Evolutionary conservation across 1,140 invertebrate genomes (phyloP).

Genomic region (Campoletis sonorensis): DNA sequence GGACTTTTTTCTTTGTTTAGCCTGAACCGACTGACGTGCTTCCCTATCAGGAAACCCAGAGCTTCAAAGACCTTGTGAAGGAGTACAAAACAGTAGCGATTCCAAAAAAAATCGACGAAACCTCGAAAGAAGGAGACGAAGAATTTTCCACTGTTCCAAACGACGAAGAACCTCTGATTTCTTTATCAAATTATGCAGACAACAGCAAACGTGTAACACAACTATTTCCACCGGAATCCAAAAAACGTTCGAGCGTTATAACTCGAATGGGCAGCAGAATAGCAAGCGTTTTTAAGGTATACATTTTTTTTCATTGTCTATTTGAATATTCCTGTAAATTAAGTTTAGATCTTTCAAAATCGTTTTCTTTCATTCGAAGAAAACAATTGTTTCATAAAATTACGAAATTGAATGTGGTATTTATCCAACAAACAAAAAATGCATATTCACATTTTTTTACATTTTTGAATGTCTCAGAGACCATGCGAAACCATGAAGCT

Average conservation of each 20-base stretch:
- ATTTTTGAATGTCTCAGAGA: too few relatives aligned
- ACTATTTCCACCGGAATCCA: conserved; percentile 47
- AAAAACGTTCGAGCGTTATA: conserved; percentile 16
- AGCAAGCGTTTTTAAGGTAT: conserved; percentile 49
- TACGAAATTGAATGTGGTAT: too few relatives aligned
- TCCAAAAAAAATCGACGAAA: not conserved
- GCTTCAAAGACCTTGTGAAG: conserved; percentile 54
- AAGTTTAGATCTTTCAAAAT: too few relatives aligned
- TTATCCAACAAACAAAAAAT: too few relatives aligned
- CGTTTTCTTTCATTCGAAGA: too few relatives aligned
- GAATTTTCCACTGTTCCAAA: not conserved
- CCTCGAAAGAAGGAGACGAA: not conserved
- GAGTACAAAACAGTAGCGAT: conserved; percentile 53
- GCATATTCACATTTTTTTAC: too few relatives aligned
- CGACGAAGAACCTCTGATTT: conserved; percentile 43
- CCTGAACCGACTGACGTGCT: conserved; percentile 42
- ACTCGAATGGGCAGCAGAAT: conserved; percentile 37
- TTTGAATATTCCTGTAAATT: not conserved
- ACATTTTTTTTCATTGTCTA: not conserved
- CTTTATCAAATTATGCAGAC: conserved; percentile 52
- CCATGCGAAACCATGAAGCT: too few relatives aligned
- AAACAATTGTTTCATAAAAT: too few relatives aligned
- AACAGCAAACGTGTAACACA: conserved; percentile 52
- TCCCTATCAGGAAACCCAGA: conserved; percentile 60
- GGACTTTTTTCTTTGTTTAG: not conserved